phyloP scores from a whole-genome alignment of 1,140 invertebrate genomes.

The Pseudomyrmex dendroicus region DNA sequence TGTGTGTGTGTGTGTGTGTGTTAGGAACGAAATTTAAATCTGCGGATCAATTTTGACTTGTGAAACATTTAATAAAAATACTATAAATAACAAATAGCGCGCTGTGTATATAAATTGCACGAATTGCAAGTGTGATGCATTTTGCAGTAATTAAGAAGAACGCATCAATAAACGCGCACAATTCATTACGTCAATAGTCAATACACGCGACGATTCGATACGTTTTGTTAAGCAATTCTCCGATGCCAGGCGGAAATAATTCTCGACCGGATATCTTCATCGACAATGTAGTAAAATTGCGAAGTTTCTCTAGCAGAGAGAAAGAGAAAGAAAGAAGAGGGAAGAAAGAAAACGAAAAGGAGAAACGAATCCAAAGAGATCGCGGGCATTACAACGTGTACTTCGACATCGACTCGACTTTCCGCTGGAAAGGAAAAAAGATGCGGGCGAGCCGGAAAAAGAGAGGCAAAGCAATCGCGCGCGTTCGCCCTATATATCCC shows the following conservation, averaged over 20 bases:
- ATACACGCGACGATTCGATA: not conserved
- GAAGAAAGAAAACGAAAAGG: not conserved
- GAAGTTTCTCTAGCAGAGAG: not conserved
- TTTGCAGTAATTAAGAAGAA: too few relatives aligned
- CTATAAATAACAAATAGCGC: not conserved
- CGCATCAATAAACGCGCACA: not conserved
- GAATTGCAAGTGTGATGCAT: too few relatives aligned
- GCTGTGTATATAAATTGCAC: not conserved
- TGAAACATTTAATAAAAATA: constrained; percentile 9
- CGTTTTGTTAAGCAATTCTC: constrained; percentile 1
- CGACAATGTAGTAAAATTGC: constrained; percentile 42
- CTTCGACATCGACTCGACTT: constrained; percentile 43
- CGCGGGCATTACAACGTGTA: constrained; percentile 63
- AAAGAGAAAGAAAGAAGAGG: constrained; percentile 7
- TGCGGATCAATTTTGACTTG: constrained; percentile 13
- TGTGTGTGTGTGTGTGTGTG: not conserved
- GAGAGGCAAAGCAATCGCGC: constrained; percentile 33
- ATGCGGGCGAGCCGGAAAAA: constrained; percentile 39
- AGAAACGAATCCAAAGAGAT: constrained; percentile 47
- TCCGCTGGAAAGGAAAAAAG: constrained; percentile 32
- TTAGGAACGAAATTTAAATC: constrained; percentile 6
- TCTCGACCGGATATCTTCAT: constrained; percentile 31
- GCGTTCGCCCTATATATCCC: constrained; percentile 43
- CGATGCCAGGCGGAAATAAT: constrained; percentile 28
- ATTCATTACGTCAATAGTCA: not conserved